phyloP scores from a whole-genome alignment of 1,140 invertebrate genomes.

The Drosophila novamexicana region DNA sequence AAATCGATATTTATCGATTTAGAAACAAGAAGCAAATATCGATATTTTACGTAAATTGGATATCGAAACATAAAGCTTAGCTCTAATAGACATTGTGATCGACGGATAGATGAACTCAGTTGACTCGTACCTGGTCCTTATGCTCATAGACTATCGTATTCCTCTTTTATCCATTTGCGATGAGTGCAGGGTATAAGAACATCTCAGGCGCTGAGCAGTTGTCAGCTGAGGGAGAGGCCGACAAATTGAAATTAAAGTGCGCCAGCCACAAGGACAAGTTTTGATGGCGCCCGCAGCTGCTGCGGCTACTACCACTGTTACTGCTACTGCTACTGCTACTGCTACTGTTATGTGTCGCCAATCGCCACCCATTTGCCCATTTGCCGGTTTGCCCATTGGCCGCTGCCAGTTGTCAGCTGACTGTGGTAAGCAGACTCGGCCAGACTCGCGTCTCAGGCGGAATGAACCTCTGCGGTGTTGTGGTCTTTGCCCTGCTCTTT shows the following conservation, averaged over 20 bases:
- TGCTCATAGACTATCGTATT: no score
- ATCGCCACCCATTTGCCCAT: slow-evolving; percentile 32
- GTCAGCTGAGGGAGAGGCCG: slow-evolving; percentile 29
- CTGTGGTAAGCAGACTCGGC: slow-evolving; percentile 2
- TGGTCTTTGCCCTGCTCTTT: slow-evolving; percentile 55
- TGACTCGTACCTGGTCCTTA: no score
- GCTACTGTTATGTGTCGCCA: neutral
- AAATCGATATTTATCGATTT: no score
- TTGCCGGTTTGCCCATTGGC: slow-evolving; percentile 2
- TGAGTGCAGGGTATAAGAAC: slow-evolving; percentile 1
- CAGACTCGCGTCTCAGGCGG: slow-evolving; percentile 9
- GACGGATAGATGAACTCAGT: no score
- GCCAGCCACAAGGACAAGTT: slow-evolving; percentile 72
- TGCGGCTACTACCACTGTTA: slow-evolving; percentile 43
- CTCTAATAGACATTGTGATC: no score
- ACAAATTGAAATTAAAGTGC: slow-evolving; percentile 78
- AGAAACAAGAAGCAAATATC: no score
- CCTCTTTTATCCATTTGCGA: no score
- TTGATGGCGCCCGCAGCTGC: slow-evolving; percentile 73
- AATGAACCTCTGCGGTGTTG: slow-evolving; percentile 52
- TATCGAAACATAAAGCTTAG: no score
- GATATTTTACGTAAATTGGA: no score
- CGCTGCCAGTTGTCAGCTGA: slow-evolving; percentile 2
- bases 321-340: neutral
- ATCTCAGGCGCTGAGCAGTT: slow-evolving; percentile 16